Conservation (phyloP, 2,888 invertebrate genomes). For the Oscheius onirici region DNA sequence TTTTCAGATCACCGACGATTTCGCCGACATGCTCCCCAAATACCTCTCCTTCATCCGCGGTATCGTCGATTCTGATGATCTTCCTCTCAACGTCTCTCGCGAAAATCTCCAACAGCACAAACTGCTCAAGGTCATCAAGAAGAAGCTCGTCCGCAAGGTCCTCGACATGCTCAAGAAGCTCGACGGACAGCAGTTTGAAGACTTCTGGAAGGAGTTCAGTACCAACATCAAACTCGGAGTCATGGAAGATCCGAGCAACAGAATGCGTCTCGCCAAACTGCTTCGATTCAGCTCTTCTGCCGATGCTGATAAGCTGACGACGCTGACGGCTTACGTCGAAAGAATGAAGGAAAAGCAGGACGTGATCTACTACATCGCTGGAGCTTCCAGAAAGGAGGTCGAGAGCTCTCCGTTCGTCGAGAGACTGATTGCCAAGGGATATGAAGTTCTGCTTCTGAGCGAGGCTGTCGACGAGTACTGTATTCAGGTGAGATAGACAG, state of each 20-base stretch:
- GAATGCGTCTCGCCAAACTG: constrained; percentile 92
- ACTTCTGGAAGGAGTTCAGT: constrained; percentile 98
- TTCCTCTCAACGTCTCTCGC: constrained; percentile 95
- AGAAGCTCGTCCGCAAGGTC: constrained; percentile 91
- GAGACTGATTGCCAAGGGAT: constrained; percentile 88
- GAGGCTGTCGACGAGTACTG: constrained; percentile 99
- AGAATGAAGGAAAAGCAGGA: constrained; percentile 95
- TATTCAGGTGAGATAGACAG: constrained; percentile 74
- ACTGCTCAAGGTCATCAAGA: constrained; percentile 96
- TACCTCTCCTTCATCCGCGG: constrained; percentile 94
- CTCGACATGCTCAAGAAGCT: constrained; percentile 88
- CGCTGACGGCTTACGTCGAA: constrained; percentile 86
- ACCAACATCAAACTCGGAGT: constrained; percentile 96
- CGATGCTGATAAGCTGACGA: constrained; percentile 78
- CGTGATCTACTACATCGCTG: constrained; percentile 95
- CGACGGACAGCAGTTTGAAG: constrained; percentile 85
- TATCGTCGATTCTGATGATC: constrained; percentile 97
- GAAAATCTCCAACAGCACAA: constrained; percentile 99
- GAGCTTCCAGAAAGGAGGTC: constrained; percentile 83
- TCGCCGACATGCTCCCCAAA: constrained; percentile 98
- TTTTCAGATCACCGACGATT: constrained; percentile 90
- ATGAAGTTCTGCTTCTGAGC: constrained; percentile 86
- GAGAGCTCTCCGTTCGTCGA: constrained; percentile 91
- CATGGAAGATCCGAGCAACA: constrained; percentile 96
- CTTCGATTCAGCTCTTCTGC: constrained; percentile 79